These are phyloP conservation scores for Proales similis DNA, from an alignment of 1,140 invertebrate species.

Conservation along the genomic window DNA sequence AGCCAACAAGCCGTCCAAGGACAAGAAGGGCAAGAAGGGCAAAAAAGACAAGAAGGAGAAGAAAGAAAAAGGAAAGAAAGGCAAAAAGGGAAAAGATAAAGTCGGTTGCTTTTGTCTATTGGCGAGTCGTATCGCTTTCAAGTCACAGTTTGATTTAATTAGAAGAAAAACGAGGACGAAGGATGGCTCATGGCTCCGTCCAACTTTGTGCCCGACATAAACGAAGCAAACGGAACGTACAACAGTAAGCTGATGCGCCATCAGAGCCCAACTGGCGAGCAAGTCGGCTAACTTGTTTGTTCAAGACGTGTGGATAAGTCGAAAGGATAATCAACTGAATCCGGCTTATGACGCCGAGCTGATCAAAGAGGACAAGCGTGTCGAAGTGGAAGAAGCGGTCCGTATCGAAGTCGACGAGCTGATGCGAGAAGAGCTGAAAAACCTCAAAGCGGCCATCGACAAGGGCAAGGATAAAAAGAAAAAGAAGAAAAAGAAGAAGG, in stretches of 20 bases:
- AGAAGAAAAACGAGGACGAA: slow-evolving; percentile 53
- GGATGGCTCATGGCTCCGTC: slow-evolving; percentile 54
- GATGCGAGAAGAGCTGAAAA: slow-evolving; percentile 72
- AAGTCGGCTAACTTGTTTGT: not conserved
- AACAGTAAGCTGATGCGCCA: slow-evolving; percentile 7
- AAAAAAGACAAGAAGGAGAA: slow-evolving; percentile 44
- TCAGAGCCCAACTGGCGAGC: not conserved
- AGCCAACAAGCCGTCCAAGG: no score
- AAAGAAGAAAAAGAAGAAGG: slow-evolving; percentile 49
- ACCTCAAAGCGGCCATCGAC: slow-evolving; percentile 61
- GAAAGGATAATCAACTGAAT: slow-evolving; percentile 62
- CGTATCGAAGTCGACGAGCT: slow-evolving; percentile 72
- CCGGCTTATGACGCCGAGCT: slow-evolving; percentile 72
- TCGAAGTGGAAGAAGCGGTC: slow-evolving; percentile 73
- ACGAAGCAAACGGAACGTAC: slow-evolving; percentile 4
- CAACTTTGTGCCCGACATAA: slow-evolving; percentile 48
- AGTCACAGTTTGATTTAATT: not conserved
- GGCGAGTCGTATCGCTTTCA: not conserved
- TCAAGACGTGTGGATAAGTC: slow-evolving; percentile 67
- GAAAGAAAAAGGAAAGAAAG: slow-evolving; percentile 48
- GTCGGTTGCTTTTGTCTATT: slow-evolving; percentile 39
- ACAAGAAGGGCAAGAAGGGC: slow-evolving; percentile 47
- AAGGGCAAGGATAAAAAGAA: slow-evolving; percentile 46
- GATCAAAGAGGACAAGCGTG: slow-evolving; percentile 67
- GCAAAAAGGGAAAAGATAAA: slow-evolving; percentile 47